Conservation (phyloP, 2,888 invertebrate species). For the Helobdella robusta region DNA sequence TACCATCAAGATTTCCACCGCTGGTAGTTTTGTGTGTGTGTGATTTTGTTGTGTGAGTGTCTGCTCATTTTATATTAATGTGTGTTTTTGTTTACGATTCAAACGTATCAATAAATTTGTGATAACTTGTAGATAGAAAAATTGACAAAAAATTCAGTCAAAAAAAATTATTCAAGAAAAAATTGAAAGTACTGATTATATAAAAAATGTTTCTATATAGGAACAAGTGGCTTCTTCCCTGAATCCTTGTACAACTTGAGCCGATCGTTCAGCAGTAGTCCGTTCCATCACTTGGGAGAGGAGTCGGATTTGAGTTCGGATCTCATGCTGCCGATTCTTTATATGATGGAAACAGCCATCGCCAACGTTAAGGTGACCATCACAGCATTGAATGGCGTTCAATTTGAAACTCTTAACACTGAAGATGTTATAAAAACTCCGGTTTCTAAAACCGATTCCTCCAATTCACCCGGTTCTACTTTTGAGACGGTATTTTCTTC, state of each 20-base stretch:
- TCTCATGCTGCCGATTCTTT: conserved; percentile 40
- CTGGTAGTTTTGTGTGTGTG: too few species aligned
- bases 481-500: background rate
- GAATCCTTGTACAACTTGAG: conserved; percentile 41
- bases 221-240: conserved; percentile 40
- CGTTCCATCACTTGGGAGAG: conserved; percentile 42
- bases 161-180: too few species aligned
- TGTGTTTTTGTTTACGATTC: too few species aligned
- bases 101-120: too few species aligned
- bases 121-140: too few species aligned
- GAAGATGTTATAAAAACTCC: background rate
- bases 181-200: too few species aligned
- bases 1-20: conserved; percentile 40
- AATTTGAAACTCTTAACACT: conserved; percentile 14
- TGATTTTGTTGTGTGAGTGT: too few species aligned
- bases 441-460: background rate
- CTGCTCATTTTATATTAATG: too few species aligned
- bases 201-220: too few species aligned
- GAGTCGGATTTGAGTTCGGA: conserved; percentile 38
- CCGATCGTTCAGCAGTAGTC: conserved; percentile 42
- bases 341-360: conserved; percentile 40
- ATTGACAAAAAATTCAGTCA: too few species aligned
- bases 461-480: background rate
- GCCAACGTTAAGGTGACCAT: conserved; percentile 38
- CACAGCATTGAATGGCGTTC: conserved; percentile 30